Percentiles rank a stretch among this genome's conserved stretches.
These are phyloP conservation scores for Rotaria sp. DNA, from an alignment of 2,888 invertebrate species.

Conservation along the genomic window DNA sequence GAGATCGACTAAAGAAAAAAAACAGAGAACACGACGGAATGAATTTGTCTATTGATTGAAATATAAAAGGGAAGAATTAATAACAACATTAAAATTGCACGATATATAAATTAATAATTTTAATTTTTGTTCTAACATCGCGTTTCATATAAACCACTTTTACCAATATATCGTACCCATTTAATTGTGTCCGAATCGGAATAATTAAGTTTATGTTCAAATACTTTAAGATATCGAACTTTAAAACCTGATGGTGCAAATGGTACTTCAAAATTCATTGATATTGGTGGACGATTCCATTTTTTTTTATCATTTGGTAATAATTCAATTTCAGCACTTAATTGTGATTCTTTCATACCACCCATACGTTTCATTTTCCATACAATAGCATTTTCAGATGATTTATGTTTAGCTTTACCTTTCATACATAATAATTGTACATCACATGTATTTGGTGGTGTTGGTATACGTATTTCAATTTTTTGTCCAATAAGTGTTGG, in stretches of 20 bases:
- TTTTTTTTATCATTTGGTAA: slow-evolving; percentile 91
- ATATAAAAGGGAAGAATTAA: not conserved
- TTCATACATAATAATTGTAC: slow-evolving; percentile 97
- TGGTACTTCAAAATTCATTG: slow-evolving; percentile 99
- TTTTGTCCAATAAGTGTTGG: slow-evolving; percentile 94
- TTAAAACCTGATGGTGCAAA: slow-evolving; percentile 99
- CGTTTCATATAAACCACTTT: slow-evolving; percentile 97
- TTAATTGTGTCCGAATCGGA: slow-evolving; percentile 99
- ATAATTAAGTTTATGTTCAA: slow-evolving; percentile 97
- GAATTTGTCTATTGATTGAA: not conserved
- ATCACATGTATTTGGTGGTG: slow-evolving; percentile 94
- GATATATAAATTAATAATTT: not conserved
- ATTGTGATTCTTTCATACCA: slow-evolving; percentile 94
- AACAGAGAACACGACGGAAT: not conserved
- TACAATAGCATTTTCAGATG: slow-evolving; percentile 95
- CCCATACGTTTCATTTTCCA: slow-evolving; percentile 73
- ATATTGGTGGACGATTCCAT: slow-evolving; percentile 98
- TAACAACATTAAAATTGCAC: slow-evolving; percentile 1
- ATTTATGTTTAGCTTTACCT: slow-evolving; percentile 98
- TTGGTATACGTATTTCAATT: slow-evolving; percentile 97
- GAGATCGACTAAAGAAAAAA: not conserved
- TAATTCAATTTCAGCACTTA: slow-evolving; percentile 96
- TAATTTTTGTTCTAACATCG: slow-evolving; percentile 65
- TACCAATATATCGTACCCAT: slow-evolving; percentile 99
- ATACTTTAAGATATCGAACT: slow-evolving; percentile 96